Percentiles rank a stretch among this genome's conserved stretches.
Evolutionary conservation across 2,113 vertebrate genomes (phyloP).

Genomic region (Salvelinus fontinalis): DNA sequence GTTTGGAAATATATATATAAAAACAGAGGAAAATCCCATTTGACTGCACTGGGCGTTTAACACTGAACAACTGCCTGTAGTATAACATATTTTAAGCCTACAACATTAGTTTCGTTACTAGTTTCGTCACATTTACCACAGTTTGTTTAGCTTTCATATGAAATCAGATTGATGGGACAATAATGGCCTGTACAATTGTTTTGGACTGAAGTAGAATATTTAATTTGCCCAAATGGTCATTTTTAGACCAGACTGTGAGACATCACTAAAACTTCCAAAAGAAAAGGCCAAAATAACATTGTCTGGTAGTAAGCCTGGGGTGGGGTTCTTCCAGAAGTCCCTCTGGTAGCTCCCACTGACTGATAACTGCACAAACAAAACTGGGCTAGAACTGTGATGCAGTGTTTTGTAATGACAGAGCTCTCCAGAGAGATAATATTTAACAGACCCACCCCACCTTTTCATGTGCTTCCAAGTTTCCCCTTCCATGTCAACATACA

Average conservation of each 20-base stretch:
- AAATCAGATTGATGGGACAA: too few species aligned
- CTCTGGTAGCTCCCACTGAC: background rate
- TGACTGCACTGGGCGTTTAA: too few species aligned
- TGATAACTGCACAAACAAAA: conserved; percentile 43
- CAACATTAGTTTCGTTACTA: too few species aligned
- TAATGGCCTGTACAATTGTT: background rate
- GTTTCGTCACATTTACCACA: too few species aligned
- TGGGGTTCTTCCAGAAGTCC: conserved; percentile 7
- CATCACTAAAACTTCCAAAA: background rate
- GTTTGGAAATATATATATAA: too few species aligned
- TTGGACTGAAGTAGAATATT: background rate
- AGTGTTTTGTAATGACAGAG: conserved; percentile 26
- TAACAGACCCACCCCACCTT: conserved; percentile 23
- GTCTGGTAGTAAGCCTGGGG: background rate
- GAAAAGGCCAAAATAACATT: background rate
- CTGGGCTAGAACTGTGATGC: conserved; percentile 7
- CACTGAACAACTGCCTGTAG: too few species aligned
- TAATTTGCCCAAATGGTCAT: background rate
- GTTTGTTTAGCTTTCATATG: too few species aligned
- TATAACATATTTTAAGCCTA: too few species aligned
- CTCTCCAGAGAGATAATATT: conserved; percentile 30
- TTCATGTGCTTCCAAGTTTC: conserved; percentile 42
- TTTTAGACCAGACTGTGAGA: background rate
- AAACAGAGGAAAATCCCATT: too few species aligned
- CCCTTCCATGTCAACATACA: conserved; percentile 47